These are phyloP conservation scores for Daubentonia madagascariensis DNA, from an alignment of 2,113 vertebrate genomes.

Conservation along the genomic window DNA sequence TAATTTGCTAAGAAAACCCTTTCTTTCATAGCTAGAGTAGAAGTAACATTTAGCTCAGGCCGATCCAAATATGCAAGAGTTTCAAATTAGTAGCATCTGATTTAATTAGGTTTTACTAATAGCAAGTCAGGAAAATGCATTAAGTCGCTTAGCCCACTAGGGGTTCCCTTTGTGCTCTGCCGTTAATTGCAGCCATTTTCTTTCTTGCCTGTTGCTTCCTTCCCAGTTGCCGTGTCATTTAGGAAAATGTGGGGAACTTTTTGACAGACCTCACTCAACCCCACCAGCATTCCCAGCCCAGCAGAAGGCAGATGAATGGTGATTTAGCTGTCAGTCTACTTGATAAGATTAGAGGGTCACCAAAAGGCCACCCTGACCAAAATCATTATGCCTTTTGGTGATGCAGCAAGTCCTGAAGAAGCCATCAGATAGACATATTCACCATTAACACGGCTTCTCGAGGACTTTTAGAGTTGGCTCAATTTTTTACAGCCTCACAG, in stretches of 20 bases:
- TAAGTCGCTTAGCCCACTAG: conserved; percentile 61
- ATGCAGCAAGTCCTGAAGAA: not conserved
- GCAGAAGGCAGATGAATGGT: conserved; percentile 9
- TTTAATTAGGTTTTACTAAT: conserved; percentile 75
- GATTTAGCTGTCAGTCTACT: not conserved
- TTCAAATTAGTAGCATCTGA: conserved; percentile 75
- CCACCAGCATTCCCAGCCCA: conserved; percentile 1
- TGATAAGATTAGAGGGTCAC: conserved; percentile 5
- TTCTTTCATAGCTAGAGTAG: conserved; percentile 41
- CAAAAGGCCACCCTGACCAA: not conserved
- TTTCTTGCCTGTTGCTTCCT: conserved; percentile 31
- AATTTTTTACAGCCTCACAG: not conserved
- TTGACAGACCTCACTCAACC: conserved; percentile 22
- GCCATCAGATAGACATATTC: not conserved
- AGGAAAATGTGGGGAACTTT: not conserved
- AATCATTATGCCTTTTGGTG: not conserved
- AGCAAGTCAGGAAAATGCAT: conserved; percentile 59
- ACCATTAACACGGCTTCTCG: not conserved
- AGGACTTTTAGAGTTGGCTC: not conserved
- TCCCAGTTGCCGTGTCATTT: conserved; percentile 29
- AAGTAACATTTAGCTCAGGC: conserved; percentile 54
- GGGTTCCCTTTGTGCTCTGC: conserved; percentile 64
- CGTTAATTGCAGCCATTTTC: conserved; percentile 55
- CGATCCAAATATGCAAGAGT: conserved; percentile 61
- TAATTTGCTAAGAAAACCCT: conserved; percentile 68